Base-by-base conservation (phyloP, 2,888 invertebrate genomes). In the Tetropium fuscum region DNA sequence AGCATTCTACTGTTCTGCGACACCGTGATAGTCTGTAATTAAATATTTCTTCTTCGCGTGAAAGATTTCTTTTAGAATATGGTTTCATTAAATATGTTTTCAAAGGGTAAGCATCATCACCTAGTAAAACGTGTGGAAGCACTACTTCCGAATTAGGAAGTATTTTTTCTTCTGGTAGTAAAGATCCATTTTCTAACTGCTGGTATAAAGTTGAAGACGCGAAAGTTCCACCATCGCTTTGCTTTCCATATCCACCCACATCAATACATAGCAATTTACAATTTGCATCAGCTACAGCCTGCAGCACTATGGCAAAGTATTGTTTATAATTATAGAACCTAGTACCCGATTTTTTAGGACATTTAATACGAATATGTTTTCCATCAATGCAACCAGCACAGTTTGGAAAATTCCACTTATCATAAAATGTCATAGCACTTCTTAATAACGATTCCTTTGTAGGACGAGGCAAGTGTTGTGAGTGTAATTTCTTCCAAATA, bases 221-320 rank as follows among this genome's bases (percentile, higher is more conserved):
- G 25, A 71, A 63, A 11, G 63, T 68, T 59, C 64, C 66, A 6
- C 70, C 64, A 58, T 68, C 68, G 54, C 67, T 66, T 56, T 70
- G 66, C 48, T 68, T 69, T 8, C 64, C 61, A 47, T 59, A 69
- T 27, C 62, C 67, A 47, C 71, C 58, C 54, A 70, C 58, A 48
- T 62, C 61, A 44, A 63, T 63, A 19, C 18, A 30, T 10, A 53
- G 7, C 40, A 63, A 63, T 58, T 51, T 62, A 57, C 59, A 64
- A 63, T 63, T 55, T 38, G 64, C 61, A 45, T 62, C 64, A 4
- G 48, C 58, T 11, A 62, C 18, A 2, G 34, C 54, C 19, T 59
- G 62, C 2, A 62, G 53, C 7, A 59, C 62, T 11, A 63, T 54
- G 22, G 60, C 58, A 57, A 56, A 61, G 38, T 47, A 61, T 32